These are phyloP conservation scores for Agriopis leucophaearia DNA, from an alignment of 2,888 invertebrate genomes.

Conservation along the genomic window DNA sequence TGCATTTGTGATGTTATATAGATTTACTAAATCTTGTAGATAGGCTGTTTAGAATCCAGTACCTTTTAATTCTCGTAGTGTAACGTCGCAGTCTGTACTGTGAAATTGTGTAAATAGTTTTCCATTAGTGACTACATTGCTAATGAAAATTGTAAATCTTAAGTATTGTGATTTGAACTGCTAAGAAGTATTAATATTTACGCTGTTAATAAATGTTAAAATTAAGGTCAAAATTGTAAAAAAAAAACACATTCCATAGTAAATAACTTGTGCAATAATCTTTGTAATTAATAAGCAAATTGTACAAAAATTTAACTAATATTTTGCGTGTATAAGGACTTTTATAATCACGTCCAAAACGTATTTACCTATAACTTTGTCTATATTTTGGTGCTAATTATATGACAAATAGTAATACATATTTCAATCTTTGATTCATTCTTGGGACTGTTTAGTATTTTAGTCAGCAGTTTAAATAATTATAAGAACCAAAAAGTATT, in stretches of 20 bases:
- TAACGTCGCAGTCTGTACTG: constrained; percentile 22
- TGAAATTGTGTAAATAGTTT: constrained; percentile 31
- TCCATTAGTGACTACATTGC: constrained; percentile 10
- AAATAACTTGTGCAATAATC: constrained; percentile 69
- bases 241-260: constrained; percentile 78
- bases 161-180: constrained; percentile 30
- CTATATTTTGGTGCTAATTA: constrained; percentile 79
- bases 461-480: constrained; percentile 56
- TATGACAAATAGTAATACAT: constrained; percentile 48
- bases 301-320: constrained; percentile 36
- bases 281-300: constrained; percentile 48
- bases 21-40: constrained; percentile 71
- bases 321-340: constrained; percentile 28
- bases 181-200: constrained; percentile 14
- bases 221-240: constrained; percentile 16
- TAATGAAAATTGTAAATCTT: constrained; percentile 14
- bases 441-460: constrained; percentile 45
- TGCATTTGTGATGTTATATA: constrained; percentile 81
- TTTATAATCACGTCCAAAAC: constrained; percentile 50
- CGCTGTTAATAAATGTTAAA: constrained; percentile 2
- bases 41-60: constrained; percentile 60
- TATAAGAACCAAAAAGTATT: constrained; percentile 84
- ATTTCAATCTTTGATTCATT: constrained; percentile 47
- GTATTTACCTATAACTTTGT: constrained; percentile 49
- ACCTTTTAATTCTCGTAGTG: constrained; percentile 64